A percentile compares a stretch with the other conserved stretches of the same genome.
Conservation (phyloP, 2,888 invertebrate genomes). For the Lasioglossum malachurum region DNA sequence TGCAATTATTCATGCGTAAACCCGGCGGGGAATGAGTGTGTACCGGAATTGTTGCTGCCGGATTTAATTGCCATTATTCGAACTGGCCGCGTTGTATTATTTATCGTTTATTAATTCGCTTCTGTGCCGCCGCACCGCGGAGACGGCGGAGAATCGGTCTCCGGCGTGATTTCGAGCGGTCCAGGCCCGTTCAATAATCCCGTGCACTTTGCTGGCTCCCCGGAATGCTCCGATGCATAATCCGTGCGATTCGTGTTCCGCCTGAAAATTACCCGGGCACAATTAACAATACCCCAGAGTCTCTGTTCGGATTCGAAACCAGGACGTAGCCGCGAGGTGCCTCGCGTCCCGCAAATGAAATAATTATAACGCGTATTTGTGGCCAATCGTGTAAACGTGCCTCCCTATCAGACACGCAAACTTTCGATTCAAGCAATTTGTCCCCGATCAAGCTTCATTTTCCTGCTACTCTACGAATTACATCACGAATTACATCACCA, state of each 20-base stretch:
- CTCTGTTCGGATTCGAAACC: not conserved
- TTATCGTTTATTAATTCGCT: slow-evolving; percentile 4
- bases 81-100: not conserved
- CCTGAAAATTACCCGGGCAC: not conserved
- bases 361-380: slow-evolving; percentile 24
- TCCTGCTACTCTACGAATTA: not conserved
- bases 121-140: not conserved
- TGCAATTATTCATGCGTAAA: slow-evolving; percentile 3
- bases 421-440: slow-evolving; percentile 19
- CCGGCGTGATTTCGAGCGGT: not conserved
- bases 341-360: not conserved
- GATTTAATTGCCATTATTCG: slow-evolving; percentile 7
- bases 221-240: not conserved
- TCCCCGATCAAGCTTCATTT: not conserved
- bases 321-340: not conserved
- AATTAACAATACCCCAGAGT: slow-evolving; percentile 9
- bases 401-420: not conserved
- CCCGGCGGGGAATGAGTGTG: not conserved
- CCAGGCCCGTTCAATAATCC: not conserved
- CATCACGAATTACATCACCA: not conserved
- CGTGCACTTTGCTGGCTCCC: not conserved
- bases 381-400: not conserved
- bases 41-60: not conserved
- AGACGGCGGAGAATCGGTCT: not conserved
- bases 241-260: not conserved